Base-by-base conservation (phyloP, 2,888 invertebrate genomes). In the Torymus tubicola region DNA sequence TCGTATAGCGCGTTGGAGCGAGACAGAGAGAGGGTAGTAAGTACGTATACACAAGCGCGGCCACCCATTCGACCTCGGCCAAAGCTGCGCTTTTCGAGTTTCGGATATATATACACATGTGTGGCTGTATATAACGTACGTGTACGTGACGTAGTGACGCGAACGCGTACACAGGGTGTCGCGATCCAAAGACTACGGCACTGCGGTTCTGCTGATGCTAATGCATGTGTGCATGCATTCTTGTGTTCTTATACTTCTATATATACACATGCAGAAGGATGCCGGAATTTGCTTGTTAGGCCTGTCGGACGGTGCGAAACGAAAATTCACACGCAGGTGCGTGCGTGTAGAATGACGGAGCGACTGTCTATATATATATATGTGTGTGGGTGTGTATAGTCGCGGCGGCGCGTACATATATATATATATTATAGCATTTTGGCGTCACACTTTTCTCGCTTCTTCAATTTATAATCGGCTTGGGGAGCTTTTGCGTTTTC, bases 11-110 rank as follows among this genome's bases (percentile, higher is more conserved):
- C 16, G 50, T 52, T 5, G 21, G 50, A 16, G 11, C 65, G 53
- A 53, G 50, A 31, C 14, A 21, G 53, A 21, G 50, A 61, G 21
- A 24, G 31, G 42, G 57, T 24, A 16, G 14, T 24, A 24, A 24
- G 61, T 21, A 65, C 64, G 57, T 64, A 67, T 52, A 14, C 31
- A 18, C 13, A 12, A 2, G 31, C 24, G 5, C 21, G 50, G 63
- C 31, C 75, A 58, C 60, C 71, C 52, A 61, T 71, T 80, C 65
- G 70, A 73, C 77, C 77, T 78, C 78, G 69, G 63, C 42, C 42
- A 42, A 42, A 42, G 42, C 64, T 73, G 73, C 42, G 69, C 64
- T 81, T 81, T 77, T 77, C 53, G 53, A 69, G 12, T 73, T 57
- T 72, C 13, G 18, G 24, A 52, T 65, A 31, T 14, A 10, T 11